phyloP scores from a whole-genome alignment of 2,797 vertebrate species.

The Sciurus carolinensis region DNA sequence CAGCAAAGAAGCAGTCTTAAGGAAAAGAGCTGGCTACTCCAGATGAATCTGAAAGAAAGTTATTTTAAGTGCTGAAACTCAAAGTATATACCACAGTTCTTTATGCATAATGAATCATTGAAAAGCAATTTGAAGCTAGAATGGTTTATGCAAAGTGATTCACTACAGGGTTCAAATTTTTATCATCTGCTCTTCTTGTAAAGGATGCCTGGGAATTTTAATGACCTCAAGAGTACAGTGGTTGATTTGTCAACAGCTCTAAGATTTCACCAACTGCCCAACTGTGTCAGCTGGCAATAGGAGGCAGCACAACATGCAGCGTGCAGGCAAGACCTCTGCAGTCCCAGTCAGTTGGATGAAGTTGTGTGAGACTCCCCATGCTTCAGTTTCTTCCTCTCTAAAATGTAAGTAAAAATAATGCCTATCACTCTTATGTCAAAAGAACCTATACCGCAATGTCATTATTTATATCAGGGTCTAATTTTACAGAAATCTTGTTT shows the following conservation, averaged over 20 bases:
- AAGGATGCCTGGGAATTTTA: background rate
- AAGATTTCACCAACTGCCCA: background rate
- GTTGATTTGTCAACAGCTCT: background rate
- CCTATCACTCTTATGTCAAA: background rate
- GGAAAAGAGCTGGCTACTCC: slow-evolving; percentile 28
- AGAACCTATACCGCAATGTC: background rate
- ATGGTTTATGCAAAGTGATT: slow-evolving; percentile 30
- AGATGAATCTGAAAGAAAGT: slow-evolving; percentile 21
- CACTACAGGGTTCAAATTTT: background rate
- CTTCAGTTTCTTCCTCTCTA: background rate
- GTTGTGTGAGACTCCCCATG: background rate
- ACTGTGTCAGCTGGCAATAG: background rate
- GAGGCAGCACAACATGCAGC: rapidly evolving
- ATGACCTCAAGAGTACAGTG: background rate
- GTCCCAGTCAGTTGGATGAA: background rate
- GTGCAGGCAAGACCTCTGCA: background rate
- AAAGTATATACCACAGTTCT: background rate
- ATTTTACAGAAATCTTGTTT: background rate
- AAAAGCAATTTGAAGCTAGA: slow-evolving; percentile 49
- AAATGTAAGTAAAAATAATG: background rate
- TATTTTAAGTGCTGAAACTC: slow-evolving; percentile 24
- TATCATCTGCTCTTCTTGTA: slow-evolving; percentile 24
- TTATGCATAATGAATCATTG: slow-evolving; percentile 34
- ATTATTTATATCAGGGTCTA: background rate
- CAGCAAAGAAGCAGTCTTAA: slow-evolving; percentile 33